These are phyloP conservation scores for Varanus komodoensis DNA, from an alignment of 2,113 vertebrate genomes.

Conservation along the genomic window DNA sequence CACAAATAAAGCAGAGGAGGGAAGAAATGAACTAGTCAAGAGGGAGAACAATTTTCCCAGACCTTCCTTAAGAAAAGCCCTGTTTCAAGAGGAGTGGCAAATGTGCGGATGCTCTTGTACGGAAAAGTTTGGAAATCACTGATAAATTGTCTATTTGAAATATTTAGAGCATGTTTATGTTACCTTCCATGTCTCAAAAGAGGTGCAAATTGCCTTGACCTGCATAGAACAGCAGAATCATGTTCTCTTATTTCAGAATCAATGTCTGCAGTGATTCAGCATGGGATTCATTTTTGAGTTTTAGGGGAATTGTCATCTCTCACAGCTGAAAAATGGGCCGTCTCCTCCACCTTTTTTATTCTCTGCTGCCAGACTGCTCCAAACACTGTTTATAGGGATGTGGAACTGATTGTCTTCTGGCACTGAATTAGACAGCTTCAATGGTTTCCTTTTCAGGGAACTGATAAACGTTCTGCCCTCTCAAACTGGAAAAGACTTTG, in stretches of 20 bases:
- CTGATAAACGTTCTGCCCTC: neutral
- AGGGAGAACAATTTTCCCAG: neutral
- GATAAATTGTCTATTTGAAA: slow-evolving; percentile 28
- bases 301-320: neutral
- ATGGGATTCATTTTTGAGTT: neutral
- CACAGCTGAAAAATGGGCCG: neutral
- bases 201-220: slow-evolving; percentile 28
- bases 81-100: neutral
- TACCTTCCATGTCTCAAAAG: neutral
- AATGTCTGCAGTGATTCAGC: slow-evolving; percentile 9
- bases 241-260: neutral
- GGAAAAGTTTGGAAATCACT: slow-evolving; percentile 21
- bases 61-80: neutral
- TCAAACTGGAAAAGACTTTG: neutral
- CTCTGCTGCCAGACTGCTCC: neutral
- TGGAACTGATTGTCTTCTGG: slow-evolving; percentile 19
- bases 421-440: neutral
- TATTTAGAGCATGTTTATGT: slow-evolving; percentile 15
- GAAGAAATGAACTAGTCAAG: neutral
- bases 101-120: neutral
- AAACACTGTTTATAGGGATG: neutral
- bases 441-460: slow-evolving; percentile 13
- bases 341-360: neutral
- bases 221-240: neutral
- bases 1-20: neutral